phyloP scores from a whole-genome alignment of 2,888 invertebrate genomes.

The Mythimna impura region DNA sequence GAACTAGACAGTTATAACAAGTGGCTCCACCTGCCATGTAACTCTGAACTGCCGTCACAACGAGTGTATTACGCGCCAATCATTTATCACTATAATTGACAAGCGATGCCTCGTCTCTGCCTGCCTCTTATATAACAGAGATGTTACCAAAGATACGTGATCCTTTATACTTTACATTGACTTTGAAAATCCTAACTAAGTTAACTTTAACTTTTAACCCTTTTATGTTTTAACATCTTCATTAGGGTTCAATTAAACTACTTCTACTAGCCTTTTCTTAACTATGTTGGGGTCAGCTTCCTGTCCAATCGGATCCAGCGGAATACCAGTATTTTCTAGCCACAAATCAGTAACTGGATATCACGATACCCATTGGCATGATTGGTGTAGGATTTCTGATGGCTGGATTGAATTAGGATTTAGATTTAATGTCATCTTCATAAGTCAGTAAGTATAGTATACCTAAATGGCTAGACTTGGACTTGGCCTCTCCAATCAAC shows the following conservation, averaged over 20 bases:
- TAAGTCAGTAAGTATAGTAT: background rate
- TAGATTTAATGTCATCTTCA: background rate
- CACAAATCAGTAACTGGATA: background rate
- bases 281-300: background rate
- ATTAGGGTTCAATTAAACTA: background rate
- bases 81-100: conserved; percentile 64
- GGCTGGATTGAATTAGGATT: background rate
- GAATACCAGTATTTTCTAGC: background rate
- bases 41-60: conserved; percentile 31
- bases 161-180: conserved; percentile 22
- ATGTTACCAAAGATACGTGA: conserved; percentile 36
- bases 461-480: background rate
- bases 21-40: conserved; percentile 40
- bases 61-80: conserved; percentile 44
- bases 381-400: background rate
- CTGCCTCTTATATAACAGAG: conserved; percentile 19
- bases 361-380: background rate
- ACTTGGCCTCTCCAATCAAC: background rate
- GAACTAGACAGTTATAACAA: conserved; percentile 18
- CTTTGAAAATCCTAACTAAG: background rate
- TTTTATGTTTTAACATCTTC: background rate
- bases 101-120: conserved; percentile 41
- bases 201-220: background rate
- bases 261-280: background rate
- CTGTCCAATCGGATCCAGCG: background rate